Evolutionary conservation across 2,113 vertebrate species (phyloP), one percentile per base, ranked within the genome.

Genomic region (Anhinga rufa): DNA sequence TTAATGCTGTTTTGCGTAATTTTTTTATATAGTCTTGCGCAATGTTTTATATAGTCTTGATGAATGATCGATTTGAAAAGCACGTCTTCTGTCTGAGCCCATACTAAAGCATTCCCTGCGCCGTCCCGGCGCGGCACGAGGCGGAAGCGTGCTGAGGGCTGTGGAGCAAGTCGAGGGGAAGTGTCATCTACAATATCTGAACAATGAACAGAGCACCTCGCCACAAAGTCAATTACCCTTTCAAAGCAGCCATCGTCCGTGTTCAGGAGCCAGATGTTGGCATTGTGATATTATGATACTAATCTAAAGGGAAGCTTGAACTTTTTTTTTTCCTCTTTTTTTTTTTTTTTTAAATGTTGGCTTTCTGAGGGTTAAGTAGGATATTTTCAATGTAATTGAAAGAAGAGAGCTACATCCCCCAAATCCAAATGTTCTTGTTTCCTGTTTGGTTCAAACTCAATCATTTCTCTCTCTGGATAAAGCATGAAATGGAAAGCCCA

Each of bases 51-150:
- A 9, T 3, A 28, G 4, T 12, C 21, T 62, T 5, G 13, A 55
- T 0, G 1, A 82, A 36, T 22, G 26, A 46, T 25, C 0, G 0
- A 21, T 82, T 60, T 71, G 9, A 9, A 28, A 0, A 1, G 5
- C 9, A 57, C 48, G 3, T 13, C 14, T 52, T 57, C 31, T 49
- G 7, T 5, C 18, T 60, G 21, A 51, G 20, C 14, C 40, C 44
- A 7, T 9, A 14, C 3, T 15, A 48, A 65, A 60, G 16, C n/a
- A 13, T 1, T 19, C 22, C 44, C 24, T 44, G 74, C 1, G 9
- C 28, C 4, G 0, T 36, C 19, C 64, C 3, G 2, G 29, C 1
- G 6, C 3, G 2, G 29, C 1, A 5, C 1, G 7, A 61, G 28
- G 17, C 2, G 2, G 38, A 48, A 77, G 14, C 4, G 4, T 11